phyloP scores from a whole-genome alignment of 1,140 invertebrate genomes.

The Lanistes nyassanus region DNA sequence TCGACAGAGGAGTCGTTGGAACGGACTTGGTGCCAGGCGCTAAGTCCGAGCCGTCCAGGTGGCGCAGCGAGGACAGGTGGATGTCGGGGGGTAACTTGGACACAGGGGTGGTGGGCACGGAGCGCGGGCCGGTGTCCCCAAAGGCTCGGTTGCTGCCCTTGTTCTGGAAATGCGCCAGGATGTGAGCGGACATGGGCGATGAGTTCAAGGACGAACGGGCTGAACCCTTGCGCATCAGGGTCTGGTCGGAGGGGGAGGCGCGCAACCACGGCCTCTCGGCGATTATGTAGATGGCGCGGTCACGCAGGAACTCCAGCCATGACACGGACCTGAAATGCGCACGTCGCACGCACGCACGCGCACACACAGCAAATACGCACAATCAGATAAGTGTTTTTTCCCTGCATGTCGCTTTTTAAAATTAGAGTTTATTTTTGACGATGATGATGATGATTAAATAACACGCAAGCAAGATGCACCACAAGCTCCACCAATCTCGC shows the following conservation, averaged over 20 bases:
- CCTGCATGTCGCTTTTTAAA: no score
- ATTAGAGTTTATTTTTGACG: no score
- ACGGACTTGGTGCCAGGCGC: background rate
- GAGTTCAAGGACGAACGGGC: background rate
- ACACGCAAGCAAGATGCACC: no score
- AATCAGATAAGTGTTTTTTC: no score
- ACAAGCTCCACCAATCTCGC: no score
- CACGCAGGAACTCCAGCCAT: constrained; percentile 37
- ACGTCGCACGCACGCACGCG: background rate
- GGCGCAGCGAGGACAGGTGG: background rate
- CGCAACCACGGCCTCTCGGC: constrained; percentile 36
- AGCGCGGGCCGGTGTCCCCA: no score
- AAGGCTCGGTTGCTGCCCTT: no score
- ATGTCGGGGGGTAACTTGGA: constrained; percentile 2
- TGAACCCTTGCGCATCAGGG: background rate
- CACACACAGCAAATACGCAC: no score
- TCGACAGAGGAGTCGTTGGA: constrained; percentile 9
- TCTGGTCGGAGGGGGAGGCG: constrained; percentile 31
- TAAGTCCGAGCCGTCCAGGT: background rate
- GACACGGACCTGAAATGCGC: constrained; percentile 29
- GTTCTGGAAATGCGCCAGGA: background rate
- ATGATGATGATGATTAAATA: no score
- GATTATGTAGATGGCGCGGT: constrained; percentile 38
- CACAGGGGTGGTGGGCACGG: background rate
- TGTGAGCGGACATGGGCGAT: constrained; percentile 16